These are phyloP conservation scores for Paraescarpia echinospica DNA, from an alignment of 1,140 invertebrate species.

Conservation along the genomic window DNA sequence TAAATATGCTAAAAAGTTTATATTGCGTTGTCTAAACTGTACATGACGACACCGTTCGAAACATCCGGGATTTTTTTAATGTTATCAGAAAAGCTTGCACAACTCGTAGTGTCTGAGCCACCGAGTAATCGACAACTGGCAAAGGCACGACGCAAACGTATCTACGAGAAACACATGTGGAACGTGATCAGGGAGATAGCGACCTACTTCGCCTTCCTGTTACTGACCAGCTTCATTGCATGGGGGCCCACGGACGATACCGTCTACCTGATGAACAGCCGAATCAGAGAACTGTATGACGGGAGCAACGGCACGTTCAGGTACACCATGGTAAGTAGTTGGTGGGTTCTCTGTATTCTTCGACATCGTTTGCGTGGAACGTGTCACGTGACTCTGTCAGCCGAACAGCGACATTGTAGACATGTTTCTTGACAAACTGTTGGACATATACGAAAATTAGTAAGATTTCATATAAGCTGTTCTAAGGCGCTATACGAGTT, in stretches of 20 bases:
- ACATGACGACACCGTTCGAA: background rate
- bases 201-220: background rate
- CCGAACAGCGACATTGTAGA: background rate
- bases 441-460: too few species aligned
- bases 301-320: background rate
- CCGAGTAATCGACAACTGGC: slow-evolving; percentile 4
- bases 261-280: slow-evolving; percentile 2
- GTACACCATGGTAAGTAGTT: background rate
- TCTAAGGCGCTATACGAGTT: too few species aligned
- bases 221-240: slow-evolving; percentile 17
- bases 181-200: slow-evolving; percentile 11
- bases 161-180: slow-evolving; percentile 13
- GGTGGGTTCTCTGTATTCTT: background rate
- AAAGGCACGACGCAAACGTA: slow-evolving; percentile 8
- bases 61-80: background rate
- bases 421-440: background rate
- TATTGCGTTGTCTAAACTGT: background rate
- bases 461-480: too few species aligned
- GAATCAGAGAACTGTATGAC: background rate
- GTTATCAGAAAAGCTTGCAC: background rate
- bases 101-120: background rate
- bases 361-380: too few species aligned
- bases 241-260: background rate
- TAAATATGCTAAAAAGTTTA: background rate
- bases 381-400: background rate